Evolutionary conservation across 2,113 vertebrate genomes (phyloP).

Genomic region (Phrynocephalus versicolor): DNA sequence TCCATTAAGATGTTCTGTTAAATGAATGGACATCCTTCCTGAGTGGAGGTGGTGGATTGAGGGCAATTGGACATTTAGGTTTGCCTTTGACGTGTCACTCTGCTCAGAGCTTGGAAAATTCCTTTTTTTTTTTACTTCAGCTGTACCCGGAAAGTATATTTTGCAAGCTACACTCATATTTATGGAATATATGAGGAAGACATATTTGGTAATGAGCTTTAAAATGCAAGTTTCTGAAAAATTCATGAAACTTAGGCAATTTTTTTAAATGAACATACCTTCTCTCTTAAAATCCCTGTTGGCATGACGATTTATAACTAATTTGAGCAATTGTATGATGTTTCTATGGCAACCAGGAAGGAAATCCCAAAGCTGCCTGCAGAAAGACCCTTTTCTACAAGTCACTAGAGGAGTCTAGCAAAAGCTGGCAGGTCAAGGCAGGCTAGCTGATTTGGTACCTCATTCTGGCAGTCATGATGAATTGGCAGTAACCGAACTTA

Average conservation of each 20-base stretch:
- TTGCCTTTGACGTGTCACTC: background rate
- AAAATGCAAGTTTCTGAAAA: background rate
- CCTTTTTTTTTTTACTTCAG: too few relatives aligned
- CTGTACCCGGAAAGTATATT: background rate
- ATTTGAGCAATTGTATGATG: background rate
- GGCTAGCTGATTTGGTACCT: background rate
- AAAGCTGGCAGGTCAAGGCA: too few relatives aligned
- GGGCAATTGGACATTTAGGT: background rate
- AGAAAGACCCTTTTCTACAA: background rate
- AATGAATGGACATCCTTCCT: background rate
- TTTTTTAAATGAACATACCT: background rate
- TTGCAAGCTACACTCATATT: background rate
- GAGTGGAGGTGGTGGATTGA: too few relatives aligned
- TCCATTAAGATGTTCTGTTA: background rate
- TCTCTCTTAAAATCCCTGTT: background rate
- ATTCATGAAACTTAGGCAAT: background rate
- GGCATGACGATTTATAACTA: background rate
- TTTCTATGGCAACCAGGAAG: background rate
- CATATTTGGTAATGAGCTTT: background rate
- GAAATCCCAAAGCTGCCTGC: background rate
- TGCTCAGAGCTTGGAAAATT: background rate
- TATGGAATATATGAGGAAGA: too few relatives aligned
- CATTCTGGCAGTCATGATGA: background rate
- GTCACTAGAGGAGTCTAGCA: background rate
- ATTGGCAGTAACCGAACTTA: background rate